Conservation (phyloP, 2,888 invertebrate species). For the Drosophila testacea region DNA sequence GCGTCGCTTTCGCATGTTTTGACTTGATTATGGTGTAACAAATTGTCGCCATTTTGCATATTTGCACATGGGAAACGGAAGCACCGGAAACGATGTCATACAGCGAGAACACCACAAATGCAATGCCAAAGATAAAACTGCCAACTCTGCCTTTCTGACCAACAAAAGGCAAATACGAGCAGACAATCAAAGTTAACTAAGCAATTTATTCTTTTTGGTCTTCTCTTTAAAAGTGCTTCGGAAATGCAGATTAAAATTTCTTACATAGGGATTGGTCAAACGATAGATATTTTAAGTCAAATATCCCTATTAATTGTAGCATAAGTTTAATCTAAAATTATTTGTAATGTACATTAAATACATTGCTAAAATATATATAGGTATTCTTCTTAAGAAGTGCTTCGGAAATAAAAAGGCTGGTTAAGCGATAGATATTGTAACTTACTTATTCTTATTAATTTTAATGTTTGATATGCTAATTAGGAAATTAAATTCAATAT, state of each 20-base stretch:
- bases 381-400: too few species aligned
- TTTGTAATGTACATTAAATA: too few species aligned
- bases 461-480: too few species aligned
- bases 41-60: conserved; percentile 79
- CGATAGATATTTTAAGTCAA: too few species aligned
- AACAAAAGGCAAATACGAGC: conserved; percentile 11
- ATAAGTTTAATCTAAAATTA: not conserved
- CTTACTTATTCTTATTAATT: too few species aligned
- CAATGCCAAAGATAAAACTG: conserved; percentile 5
- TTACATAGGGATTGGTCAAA: too few species aligned
- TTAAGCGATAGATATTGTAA: too few species aligned
- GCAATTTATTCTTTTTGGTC: not conserved
- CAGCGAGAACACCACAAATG: conserved; percentile 21
- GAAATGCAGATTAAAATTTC: too few species aligned
- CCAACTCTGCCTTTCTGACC: conserved; percentile 9
- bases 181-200: conserved; percentile 42
- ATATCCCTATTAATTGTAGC: not conserved
- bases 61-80: conserved; percentile 50
- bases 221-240: too few species aligned
- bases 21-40: conserved; percentile 81
- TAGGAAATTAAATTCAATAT: not conserved
- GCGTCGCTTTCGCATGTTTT: conserved; percentile 69
- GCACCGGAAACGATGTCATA: conserved; percentile 28
- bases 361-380: too few species aligned
- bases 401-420: too few species aligned